Percentiles rank a stretch among this genome's conserved stretches.
Evolutionary conservation across 2,797 vertebrate genomes (phyloP).

Genomic region (Sandelia bainsii): DNA sequence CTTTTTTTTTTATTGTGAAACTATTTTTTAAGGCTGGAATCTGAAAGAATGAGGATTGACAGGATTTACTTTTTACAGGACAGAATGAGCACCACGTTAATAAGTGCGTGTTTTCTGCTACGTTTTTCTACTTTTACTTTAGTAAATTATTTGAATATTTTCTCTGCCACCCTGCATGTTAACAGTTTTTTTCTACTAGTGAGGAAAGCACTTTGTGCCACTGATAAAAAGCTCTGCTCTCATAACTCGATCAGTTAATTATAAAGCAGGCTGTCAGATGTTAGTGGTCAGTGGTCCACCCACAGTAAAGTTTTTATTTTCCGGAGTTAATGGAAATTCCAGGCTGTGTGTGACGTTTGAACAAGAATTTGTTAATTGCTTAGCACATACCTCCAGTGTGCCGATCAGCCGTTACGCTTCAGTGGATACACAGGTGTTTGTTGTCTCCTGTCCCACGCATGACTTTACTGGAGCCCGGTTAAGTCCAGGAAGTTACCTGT

Average conservation of each 20-base stretch:
- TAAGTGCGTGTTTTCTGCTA: not conserved
- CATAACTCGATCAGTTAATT: constrained; percentile 33
- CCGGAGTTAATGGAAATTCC: constrained; percentile 69
- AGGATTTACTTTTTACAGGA: no score
- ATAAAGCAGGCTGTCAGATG: constrained; percentile 38
- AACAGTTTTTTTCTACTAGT: not conserved
- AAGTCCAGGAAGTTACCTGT: constrained; percentile 25
- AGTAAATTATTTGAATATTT: not conserved
- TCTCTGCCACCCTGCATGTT: not conserved
- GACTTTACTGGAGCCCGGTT: not conserved
- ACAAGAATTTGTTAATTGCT: constrained; percentile 49
- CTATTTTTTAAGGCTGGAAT: no score
- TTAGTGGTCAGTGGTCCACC: constrained; percentile 55
- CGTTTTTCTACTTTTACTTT: not conserved
- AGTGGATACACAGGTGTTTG: not conserved
- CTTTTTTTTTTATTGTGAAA: no score
- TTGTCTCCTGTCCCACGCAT: constrained; percentile 1
- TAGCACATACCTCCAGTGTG: constrained; percentile 30
- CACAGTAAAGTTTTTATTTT: constrained; percentile 29
- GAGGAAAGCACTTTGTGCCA: not conserved
- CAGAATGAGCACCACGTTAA: no score
- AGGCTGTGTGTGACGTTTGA: constrained; percentile 64
- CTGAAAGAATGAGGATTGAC: no score
- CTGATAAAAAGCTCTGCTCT: constrained; percentile 9
- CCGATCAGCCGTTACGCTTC: constrained; percentile 15